Base-by-base conservation (phyloP, 2,888 invertebrate genomes). In the Stenichneumon culpator region DNA sequence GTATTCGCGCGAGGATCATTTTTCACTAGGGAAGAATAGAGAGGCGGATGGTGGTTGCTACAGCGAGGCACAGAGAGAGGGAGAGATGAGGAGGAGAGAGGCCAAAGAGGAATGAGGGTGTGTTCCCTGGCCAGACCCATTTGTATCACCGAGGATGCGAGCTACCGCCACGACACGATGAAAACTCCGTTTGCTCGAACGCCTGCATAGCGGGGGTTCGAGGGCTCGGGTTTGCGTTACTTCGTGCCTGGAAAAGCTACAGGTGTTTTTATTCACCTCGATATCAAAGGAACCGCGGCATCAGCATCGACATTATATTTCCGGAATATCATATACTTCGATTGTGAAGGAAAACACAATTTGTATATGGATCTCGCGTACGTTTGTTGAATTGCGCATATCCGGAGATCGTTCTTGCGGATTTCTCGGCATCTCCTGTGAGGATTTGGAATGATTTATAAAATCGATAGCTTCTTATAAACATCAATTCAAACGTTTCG, bases 251-350 rank as follows among this genome's bases (percentile, higher is more conserved):
- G 54, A 54, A 82, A 72, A 50, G 74, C 82, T 52, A 86, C 85
- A 86, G 82, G 85, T 86, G 85, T 80, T 86, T 84, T 80, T 80
- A 83, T 86, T 86, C 68, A 79, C n/a, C 69, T 50, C 52, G 60
- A 83, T 52, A 79, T 54, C 69, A 79, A 74, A 79, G 78, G 68
- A 79, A 57, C 32, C 63, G n/a, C 73, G 68, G 5, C 47, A 73
- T 67, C 54, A 44, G 9, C 47, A 67, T 67, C 44, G 39, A 67
- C 63, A 11, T 32, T n/a, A 39, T 28, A 19, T 69, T 32, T 69
- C 60, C 47, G 16, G 47, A 79, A 70, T 50, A 32, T 50, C 65
- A 22, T 67, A 19, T n/a, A 32, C 9, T 65, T 65, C 54, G 52
- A 25, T 54, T 50, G 19, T 28, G 28, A 32, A 63, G 54, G 19